phyloP scores from a whole-genome alignment of 2,888 invertebrate species.

The Beris morrisii region DNA sequence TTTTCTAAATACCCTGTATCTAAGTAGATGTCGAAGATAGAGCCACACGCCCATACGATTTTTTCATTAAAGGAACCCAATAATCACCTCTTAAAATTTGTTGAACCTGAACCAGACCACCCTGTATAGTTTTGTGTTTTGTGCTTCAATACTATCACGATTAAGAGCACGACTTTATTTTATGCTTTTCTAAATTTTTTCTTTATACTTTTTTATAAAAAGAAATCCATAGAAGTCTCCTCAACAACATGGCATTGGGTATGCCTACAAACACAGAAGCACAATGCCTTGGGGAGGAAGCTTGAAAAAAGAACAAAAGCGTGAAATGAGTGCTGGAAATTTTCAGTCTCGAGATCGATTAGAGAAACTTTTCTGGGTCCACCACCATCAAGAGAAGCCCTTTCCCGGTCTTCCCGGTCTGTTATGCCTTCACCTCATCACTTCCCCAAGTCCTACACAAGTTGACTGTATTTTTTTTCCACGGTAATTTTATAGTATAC shows the following conservation, averaged over 20 bases:
- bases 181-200: conserved; percentile 27
- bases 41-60: no score
- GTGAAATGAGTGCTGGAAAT: conserved; percentile 34
- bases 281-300: conserved; percentile 7
- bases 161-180: conserved; percentile 20
- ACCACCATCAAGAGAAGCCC: not conserved
- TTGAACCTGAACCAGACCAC: not conserved
- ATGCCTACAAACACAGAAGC: conserved; percentile 29
- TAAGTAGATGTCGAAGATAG: no score
- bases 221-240: not conserved
- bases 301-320: conserved; percentile 31
- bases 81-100: no score
- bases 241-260: not conserved
- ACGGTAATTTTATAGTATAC: conserved; percentile 13
- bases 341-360: conserved; percentile 36
- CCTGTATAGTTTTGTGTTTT: conserved; percentile 33
- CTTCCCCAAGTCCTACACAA: conserved; percentile 20
- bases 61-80: no score
- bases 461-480: conserved; percentile 15
- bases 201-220: conserved; percentile 1
- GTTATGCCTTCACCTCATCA: conserved; percentile 6
- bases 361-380: conserved; percentile 31
- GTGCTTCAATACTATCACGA: conserved; percentile 21
- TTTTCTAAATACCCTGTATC: no score
- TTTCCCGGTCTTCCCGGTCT: conserved; percentile 34